Percentiles rank a stretch among this genome's conserved stretches.
phyloP scores from a whole-genome alignment of 2,888 invertebrate genomes.

The Drosophila kuntzei region DNA sequence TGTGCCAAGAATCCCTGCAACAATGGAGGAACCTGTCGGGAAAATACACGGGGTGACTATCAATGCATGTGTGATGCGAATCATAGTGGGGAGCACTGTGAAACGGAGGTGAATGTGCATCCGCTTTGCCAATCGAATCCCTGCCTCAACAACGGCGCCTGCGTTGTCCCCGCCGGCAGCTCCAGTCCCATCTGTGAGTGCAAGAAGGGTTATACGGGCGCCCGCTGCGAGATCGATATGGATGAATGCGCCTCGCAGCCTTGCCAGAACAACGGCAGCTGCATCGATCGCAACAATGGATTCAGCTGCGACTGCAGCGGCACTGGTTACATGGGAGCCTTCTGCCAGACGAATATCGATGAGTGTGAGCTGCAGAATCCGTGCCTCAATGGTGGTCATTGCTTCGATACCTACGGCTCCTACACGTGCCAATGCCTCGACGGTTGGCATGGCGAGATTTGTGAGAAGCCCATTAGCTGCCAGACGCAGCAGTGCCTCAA shows the following conservation, averaged over 20 bases:
- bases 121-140: constrained; percentile 91
- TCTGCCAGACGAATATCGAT: constrained; percentile 92
- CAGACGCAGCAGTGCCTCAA: constrained; percentile 90
- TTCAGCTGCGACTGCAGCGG: constrained; percentile 92
- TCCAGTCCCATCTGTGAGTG: constrained; percentile 88
- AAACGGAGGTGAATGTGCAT: constrained; percentile 89
- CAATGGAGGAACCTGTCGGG: constrained; percentile 90
- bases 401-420: constrained; percentile 93
- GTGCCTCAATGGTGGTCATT: constrained; percentile 90
- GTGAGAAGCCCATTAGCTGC: constrained; percentile 89
- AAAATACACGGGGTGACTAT: constrained; percentile 89
- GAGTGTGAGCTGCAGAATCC: constrained; percentile 90
- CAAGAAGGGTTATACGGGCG: constrained; percentile 86
- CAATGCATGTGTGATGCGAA: constrained; percentile 90
- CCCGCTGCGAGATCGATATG: constrained; percentile 88
- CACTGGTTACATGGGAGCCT: constrained; percentile 91
- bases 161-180: constrained; percentile 88
- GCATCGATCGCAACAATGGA: constrained; percentile 90
- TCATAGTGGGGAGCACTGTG: constrained; percentile 90
- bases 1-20: constrained; percentile 90
- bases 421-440: constrained; percentile 91
- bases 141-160: constrained; percentile 92
- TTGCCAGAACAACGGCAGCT: constrained; percentile 90
- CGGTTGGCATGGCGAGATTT: constrained; percentile 93
- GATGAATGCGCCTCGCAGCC: constrained; percentile 91